These are phyloP conservation scores for Agrilus cyanescens DNA, from an alignment of 2,888 invertebrate genomes.

Conservation along the genomic window DNA sequence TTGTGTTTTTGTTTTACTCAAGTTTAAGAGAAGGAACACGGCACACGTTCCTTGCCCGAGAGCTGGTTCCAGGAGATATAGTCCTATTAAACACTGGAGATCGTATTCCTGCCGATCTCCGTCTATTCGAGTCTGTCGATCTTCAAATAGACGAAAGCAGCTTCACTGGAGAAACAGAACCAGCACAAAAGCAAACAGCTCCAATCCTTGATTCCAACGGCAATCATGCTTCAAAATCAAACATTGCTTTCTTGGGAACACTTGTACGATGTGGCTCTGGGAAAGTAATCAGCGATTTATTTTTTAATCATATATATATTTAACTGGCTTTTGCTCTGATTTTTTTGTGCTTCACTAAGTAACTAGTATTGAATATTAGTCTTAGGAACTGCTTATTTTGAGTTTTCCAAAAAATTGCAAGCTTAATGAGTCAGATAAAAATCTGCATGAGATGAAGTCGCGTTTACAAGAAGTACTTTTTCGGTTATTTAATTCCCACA, in stretches of 20 bases:
- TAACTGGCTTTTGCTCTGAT: no score
- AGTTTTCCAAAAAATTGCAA: no score
- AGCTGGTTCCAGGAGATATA: slow-evolving; percentile 95
- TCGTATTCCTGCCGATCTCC: slow-evolving; percentile 90
- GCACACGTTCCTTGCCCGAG: slow-evolving; percentile 85
- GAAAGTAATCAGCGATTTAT: slow-evolving; percentile 48
- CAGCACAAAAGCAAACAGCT: slow-evolving; percentile 64
- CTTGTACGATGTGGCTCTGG: slow-evolving; percentile 91
- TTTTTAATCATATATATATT: no score
- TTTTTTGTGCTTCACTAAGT: no score
- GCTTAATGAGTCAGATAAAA: no score
- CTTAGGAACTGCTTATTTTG: no score
- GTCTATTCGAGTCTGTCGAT: slow-evolving; percentile 87
- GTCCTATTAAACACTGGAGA: slow-evolving; percentile 89
- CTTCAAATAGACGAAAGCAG: slow-evolving; percentile 95
- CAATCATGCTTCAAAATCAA: slow-evolving; percentile 58
- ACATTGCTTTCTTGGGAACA: slow-evolving; percentile 98
- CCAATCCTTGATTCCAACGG: slow-evolving; percentile 43
- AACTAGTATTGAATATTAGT: no score
- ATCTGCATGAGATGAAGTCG: no score
- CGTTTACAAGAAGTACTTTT: no score
- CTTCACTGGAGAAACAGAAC: slow-evolving; percentile 97
- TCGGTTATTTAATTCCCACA: no score
- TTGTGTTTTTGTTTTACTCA: slow-evolving; percentile 3
- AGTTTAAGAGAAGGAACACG: slow-evolving; percentile 78